Evolutionary conservation across 1,140 invertebrate genomes (phyloP), one percentile per base, ranked within the genome.

Genomic region (Drosophila ercepeae): DNA sequence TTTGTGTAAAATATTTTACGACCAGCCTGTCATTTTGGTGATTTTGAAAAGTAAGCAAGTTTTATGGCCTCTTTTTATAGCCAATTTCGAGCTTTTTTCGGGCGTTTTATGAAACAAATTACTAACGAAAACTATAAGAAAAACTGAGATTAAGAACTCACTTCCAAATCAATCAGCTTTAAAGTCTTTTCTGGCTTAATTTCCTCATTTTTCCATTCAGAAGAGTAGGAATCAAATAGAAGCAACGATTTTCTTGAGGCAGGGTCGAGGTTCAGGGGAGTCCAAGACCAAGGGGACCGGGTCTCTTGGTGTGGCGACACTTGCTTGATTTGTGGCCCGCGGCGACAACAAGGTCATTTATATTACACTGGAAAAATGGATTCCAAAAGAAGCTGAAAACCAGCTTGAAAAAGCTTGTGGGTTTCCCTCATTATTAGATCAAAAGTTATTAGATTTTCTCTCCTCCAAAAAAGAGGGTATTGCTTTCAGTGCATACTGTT

Each of bases 251-350:
- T 32, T 11, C 9, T 32, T 32, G 29, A n/a, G 21, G 21, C 21
- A 4, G n/a, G n/a, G n/a, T n/a, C n/a, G 8, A 0, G 29, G 29
- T 9, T 32, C 9, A 32, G 29, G 4, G 29, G 29, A 1, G 2
- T 21, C 4, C 4, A 21, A 21, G 21, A 21, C 21, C 21, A 21
- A 21, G 36, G 25, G 25, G 6, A 42, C 2, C 9, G 34, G 34
- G 34, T 39, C 13, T 39, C 8, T 42, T n/a, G 25, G 13, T 18
- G 46, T 32, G 36, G 39, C 48, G 27, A 16, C 54, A 39, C 32
- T 14, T 11, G 27, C 55, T 71, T 71, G 68, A 71, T 71, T 71
- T 71, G 68, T 59, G 46, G 46, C 65, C 65, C 36, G 58, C 59
- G 63, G 63, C 63, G 34, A 14, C 34, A 41, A 50, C 67, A 72